phyloP scores from a whole-genome alignment of 1,140 invertebrate genomes.

The Reticulitermes speratus region DNA sequence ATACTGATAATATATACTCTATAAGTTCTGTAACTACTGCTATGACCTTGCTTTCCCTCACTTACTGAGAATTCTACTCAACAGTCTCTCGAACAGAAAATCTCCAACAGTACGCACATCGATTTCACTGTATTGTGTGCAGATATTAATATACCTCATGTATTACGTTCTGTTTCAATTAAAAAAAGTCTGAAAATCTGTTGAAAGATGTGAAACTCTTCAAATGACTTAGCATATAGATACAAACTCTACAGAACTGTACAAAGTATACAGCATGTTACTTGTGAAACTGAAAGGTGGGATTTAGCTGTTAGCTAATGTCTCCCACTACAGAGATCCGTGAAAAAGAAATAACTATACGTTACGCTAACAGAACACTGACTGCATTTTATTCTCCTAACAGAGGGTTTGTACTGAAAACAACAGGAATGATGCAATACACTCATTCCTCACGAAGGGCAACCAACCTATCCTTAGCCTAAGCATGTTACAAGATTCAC shows the following conservation, averaged over 20 bases:
- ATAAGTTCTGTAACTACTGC: conserved; percentile 3
- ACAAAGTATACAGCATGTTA: neutral
- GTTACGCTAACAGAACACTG: neutral
- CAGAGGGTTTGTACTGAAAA: neutral
- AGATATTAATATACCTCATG: neutral
- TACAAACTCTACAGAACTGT: neutral
- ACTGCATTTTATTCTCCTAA: conserved; percentile 9
- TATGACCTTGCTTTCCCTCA: conserved; percentile 16
- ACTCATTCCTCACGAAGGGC: neutral
- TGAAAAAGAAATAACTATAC: neutral
- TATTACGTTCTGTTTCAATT: neutral
- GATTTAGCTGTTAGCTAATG: neutral
- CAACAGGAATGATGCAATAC: neutral
- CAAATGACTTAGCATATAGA: conserved; percentile 13
- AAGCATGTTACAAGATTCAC: neutral
- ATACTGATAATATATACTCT: conserved; percentile 20
- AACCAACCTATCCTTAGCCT: neutral
- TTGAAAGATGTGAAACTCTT: neutral
- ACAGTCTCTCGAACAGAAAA: conserved; percentile 21
- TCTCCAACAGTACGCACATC: conserved; percentile 23
- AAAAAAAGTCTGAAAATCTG: neutral
- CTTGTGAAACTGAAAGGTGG: neutral
- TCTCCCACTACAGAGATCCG: neutral
- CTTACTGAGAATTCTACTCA: conserved; percentile 14
- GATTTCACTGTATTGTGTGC: conserved; percentile 22